Evolutionary conservation across 2,797 vertebrate species (phyloP), one percentile per base, ranked within the genome.

Genomic region (Galagoides demidoff): DNA sequence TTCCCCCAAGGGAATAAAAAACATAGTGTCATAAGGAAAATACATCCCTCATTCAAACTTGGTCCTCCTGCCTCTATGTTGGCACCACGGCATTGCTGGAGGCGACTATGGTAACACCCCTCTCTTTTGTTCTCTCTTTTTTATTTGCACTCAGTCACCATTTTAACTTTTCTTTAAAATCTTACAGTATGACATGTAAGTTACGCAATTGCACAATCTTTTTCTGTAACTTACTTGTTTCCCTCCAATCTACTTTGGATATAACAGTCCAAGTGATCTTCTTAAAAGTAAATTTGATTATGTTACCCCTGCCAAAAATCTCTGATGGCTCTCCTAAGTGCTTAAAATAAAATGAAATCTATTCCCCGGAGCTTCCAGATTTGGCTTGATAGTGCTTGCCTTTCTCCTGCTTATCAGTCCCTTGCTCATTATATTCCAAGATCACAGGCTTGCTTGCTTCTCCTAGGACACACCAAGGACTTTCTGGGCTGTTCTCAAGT

Each of bases 131-230:
- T 68, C 73, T 70, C 13, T 16, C 31, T 61, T 10, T 16, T 12
- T 25, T n/a, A 2, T 87, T 84, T 86, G 19, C 39, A 64, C 63
- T 85, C 31, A 13, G 2, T 25, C 23, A 81, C 13, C 64, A 31
- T 84, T 87, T 78, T n/a, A 63, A 37, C 8, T 73, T 64, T 29
- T 70, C 45, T 85, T 59, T 59, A 31, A 71, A 92, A 49, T 39
- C 3, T 37, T 3, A 0, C 1, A 52, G 31, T 37, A 16, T 2
- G 1, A 2, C 20, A 31, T 49, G 23, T 0, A 23, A 59, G 16
- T 52, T 52, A 52, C 14, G 16, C 49, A 52, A 52, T 52, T 52
- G 49, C 14, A 52, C 49, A 52, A 16, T 16, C 78, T 81, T 89
- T 59, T 61, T 11, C 20, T 85, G 29, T 49, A 34, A 71, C 71